These are phyloP conservation scores for Hypsibius dujardini DNA, from an alignment of 1,140 invertebrate genomes.

Conservation along the genomic window DNA sequence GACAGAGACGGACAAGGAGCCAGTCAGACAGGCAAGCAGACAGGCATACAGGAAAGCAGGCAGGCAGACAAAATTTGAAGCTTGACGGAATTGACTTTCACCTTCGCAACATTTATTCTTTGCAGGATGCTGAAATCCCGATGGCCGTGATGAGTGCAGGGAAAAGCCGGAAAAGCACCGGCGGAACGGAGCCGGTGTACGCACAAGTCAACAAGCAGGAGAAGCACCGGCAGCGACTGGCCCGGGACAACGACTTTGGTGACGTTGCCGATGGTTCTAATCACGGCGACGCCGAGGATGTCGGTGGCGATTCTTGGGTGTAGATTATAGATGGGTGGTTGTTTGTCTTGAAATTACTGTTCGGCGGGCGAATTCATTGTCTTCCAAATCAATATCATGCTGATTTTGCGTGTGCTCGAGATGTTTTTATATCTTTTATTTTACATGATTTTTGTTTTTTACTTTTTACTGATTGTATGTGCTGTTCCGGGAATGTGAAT, in stretches of 20 bases:
- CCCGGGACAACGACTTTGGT: background rate
- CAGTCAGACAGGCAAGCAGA: no score
- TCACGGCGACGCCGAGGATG: background rate
- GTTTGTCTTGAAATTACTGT: background rate
- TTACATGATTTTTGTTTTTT: no score
- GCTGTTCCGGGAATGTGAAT: no score
- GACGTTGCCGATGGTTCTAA: background rate
- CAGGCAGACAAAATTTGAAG: no score
- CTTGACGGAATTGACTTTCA: constrained; percentile 20
- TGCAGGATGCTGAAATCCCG: constrained; percentile 38
- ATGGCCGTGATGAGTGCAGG: background rate
- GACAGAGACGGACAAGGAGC: no score
- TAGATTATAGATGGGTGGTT: background rate
- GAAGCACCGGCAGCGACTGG: constrained; percentile 49
- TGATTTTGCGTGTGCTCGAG: no score
- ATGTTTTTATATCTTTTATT: no score
- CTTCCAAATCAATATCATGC: background rate
- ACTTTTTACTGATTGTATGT: no score
- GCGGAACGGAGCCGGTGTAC: constrained; percentile 46
- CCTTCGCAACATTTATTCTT: constrained; percentile 24
- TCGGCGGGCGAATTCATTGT: background rate
- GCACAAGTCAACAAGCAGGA: constrained; percentile 55
- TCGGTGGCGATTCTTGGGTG: constrained; percentile 16
- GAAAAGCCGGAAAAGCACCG: background rate
- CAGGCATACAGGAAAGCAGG: no score